Evolutionary conservation across 2,888 invertebrate genomes (phyloP).

Genomic region (Bugula neritina): DNA sequence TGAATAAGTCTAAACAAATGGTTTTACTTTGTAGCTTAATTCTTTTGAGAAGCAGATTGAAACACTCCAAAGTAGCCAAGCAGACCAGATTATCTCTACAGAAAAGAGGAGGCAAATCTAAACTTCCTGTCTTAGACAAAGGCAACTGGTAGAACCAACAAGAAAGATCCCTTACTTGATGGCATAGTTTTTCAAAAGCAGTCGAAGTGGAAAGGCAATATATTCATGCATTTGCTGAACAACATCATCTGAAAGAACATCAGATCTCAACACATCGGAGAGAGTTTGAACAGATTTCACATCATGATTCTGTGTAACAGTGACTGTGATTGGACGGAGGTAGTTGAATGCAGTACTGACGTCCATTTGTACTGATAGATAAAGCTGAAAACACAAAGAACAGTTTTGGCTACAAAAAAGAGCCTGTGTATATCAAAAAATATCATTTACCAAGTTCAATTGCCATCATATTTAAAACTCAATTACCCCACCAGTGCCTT

Average conservation of each 20-base stretch:
- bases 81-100: neutral
- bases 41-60: neutral
- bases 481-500: no score
- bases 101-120: no score
- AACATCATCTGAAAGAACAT: neutral
- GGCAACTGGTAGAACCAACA: neutral
- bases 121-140: no score
- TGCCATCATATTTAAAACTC: no score
- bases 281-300: neutral
- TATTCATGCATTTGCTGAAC: conserved; percentile 15
- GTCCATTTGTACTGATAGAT: no score
- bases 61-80: neutral
- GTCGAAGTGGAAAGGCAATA: conserved; percentile 22
- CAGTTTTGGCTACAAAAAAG: no score
- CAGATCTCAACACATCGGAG: neutral
- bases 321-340: neutral
- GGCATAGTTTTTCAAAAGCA: neutral
- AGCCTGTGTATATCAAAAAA: no score
- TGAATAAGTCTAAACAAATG: conserved; percentile 17
- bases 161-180: neutral
- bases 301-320: conserved; percentile 8
- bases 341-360: neutral
- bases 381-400: no score
- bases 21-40: neutral
- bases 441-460: no score